phyloP scores from a whole-genome alignment of 2,113 vertebrate species.

The Balaeniceps rex region DNA sequence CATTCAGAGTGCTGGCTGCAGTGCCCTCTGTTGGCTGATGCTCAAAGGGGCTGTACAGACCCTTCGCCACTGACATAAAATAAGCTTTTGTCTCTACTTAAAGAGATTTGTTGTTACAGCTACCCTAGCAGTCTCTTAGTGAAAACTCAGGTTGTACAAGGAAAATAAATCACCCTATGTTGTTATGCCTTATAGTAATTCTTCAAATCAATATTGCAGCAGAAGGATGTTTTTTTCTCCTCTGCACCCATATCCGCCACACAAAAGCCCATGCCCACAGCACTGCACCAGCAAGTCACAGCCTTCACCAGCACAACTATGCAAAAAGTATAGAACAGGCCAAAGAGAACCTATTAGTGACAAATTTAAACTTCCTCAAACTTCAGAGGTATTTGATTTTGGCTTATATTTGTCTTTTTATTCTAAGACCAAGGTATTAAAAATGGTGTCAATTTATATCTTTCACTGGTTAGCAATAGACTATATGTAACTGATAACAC shows the following conservation, averaged over 20 bases:
- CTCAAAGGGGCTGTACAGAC: neutral
- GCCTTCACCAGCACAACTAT: neutral
- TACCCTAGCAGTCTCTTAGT: neutral
- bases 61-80: neutral
- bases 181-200: neutral
- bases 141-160: neutral
- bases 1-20: neutral
- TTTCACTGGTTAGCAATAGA: neutral
- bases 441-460: neutral
- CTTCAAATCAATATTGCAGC: neutral
- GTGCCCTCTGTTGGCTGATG: neutral
- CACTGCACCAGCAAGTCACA: neutral
- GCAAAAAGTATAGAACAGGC: neutral
- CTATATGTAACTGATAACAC: neutral
- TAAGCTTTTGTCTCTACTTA: neutral
- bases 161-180: neutral
- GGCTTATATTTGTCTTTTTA: neutral
- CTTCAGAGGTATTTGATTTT: neutral
- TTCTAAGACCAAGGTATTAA: neutral
- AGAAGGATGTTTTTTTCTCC: neutral
- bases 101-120: neutral
- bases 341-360: neutral
- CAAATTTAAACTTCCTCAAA: neutral
- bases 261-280: neutral
- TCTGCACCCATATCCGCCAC: neutral